Conservation (phyloP, 2,888 invertebrate genomes). For the Microctonus hyperodae region DNA sequence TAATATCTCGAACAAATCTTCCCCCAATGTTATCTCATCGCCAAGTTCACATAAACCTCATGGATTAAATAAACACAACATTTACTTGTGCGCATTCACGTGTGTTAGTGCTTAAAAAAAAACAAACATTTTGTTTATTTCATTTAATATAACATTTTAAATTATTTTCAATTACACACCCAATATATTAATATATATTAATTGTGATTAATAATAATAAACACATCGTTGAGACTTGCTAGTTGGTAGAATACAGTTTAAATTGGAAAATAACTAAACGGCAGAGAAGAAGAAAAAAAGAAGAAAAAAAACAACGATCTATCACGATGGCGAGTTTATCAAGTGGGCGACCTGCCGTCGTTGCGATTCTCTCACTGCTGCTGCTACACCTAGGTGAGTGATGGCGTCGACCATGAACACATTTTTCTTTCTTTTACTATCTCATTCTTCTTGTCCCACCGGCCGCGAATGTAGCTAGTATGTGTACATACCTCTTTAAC, state of each 20-base stretch:
- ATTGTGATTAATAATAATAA: not conserved
- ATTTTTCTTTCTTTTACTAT: slow-evolving; percentile 11
- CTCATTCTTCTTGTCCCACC: slow-evolving; percentile 6
- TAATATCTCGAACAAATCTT: not conserved
- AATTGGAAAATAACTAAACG: not conserved
- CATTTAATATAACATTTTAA: too few relatives aligned
- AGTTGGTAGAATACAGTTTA: too few relatives aligned
- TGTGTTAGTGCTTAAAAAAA: slow-evolving; percentile 17
- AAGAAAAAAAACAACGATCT: slow-evolving; percentile 26
- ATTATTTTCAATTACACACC: too few relatives aligned
- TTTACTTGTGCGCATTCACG: not conserved
- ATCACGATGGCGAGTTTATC: slow-evolving; percentile 50
- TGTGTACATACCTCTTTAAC: slow-evolving; percentile 11
- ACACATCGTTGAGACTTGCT: too few relatives aligned
- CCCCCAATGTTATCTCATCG: not conserved
- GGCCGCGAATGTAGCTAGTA: not conserved
- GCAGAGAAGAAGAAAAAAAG: not conserved
- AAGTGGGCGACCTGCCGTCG: slow-evolving; percentile 44
- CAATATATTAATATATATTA: not conserved
- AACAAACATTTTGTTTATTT: not conserved
- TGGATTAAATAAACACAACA: not conserved
- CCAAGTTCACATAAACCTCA: not conserved
- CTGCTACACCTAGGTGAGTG: slow-evolving; percentile 55
- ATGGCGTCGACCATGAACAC: slow-evolving; percentile 29
- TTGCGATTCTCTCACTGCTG: slow-evolving; percentile 42